Percentiles rank a stretch among this genome's conserved stretches.
phyloP scores from a whole-genome alignment of 2,797 vertebrate genomes.

The Gouania willdenowi region DNA sequence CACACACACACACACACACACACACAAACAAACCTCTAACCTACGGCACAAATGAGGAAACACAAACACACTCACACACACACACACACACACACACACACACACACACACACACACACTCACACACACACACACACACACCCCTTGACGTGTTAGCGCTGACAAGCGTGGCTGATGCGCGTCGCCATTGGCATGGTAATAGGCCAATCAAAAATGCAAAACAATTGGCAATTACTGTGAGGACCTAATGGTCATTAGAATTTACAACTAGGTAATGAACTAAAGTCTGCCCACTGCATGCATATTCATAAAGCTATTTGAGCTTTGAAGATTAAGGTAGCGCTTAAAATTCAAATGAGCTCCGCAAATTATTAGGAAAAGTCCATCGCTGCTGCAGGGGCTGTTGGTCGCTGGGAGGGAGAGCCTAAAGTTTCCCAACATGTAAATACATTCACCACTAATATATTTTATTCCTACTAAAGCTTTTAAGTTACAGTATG shows the following conservation, averaged over 20 bases:
- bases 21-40: slow-evolving; percentile 23
- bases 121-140: slow-evolving; percentile 34
- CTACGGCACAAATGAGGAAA: slow-evolving; percentile 51
- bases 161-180: slow-evolving; percentile 97
- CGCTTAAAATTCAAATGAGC: slow-evolving; percentile 99
- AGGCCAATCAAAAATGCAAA: slow-evolving; percentile 99
- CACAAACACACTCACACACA: slow-evolving; percentile 24
- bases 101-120: slow-evolving; percentile 17
- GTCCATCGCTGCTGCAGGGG: slow-evolving; percentile 85
- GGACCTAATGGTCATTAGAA: slow-evolving; percentile 99
- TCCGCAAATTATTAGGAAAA: slow-evolving; percentile 98
- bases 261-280: slow-evolving; percentile 99
- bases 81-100: slow-evolving; percentile 29
- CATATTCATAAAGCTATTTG: slow-evolving; percentile 99
- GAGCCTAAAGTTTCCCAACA: too few species aligned
- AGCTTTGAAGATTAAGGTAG: slow-evolving; percentile 99
- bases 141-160: slow-evolving; percentile 77
- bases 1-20: slow-evolving; percentile 23
- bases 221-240: slow-evolving; percentile 99
- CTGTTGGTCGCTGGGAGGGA: slow-evolving; percentile 34
- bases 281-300: slow-evolving; percentile 99
- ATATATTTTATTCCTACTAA: too few species aligned
- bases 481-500: too few species aligned
- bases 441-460: too few species aligned
- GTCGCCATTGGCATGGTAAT: slow-evolving; percentile 87